These are phyloP conservation scores for Craterocephalus amniculus DNA, from an alignment of 2,797 vertebrate genomes.

Conservation along the genomic window DNA sequence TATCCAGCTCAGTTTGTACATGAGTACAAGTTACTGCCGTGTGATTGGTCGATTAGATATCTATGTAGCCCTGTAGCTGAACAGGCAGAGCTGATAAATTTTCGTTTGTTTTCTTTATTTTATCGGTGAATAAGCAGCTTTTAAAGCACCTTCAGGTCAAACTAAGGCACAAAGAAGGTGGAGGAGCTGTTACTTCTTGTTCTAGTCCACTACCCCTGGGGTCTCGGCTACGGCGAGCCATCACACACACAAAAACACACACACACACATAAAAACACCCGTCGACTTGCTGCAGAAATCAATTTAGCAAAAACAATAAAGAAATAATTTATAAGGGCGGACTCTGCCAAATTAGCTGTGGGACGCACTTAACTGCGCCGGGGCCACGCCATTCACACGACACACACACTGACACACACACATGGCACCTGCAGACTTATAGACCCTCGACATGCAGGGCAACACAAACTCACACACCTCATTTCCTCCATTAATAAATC, in stretches of 20 bases:
- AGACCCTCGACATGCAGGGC: conserved; percentile 38
- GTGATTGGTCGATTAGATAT: no score
- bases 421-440: conserved; percentile 45
- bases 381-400: conserved; percentile 56
- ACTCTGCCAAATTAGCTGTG: conserved; percentile 79
- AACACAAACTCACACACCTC: conserved; percentile 50
- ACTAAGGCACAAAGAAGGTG: conserved; percentile 14
- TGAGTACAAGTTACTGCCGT: no score
- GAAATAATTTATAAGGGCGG: conserved; percentile 82
- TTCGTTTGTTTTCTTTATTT: no score
- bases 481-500: conserved; percentile 66
- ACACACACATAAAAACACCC: conserved; percentile 35
- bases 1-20: no score
- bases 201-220: conserved; percentile 66
- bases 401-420: conserved; percentile 25
- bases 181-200: conserved; percentile 40
- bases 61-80: no score
- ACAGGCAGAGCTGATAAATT: no score
- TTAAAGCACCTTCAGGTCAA: conserved; percentile 12
- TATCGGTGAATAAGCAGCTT: conserved; percentile 1
- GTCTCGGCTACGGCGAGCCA: conserved; percentile 56
- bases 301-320: conserved; percentile 84
- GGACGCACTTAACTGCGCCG: conserved; percentile 71
- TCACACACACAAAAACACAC: conserved; percentile 31
- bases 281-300: conserved; percentile 63